Evolutionary conservation across 2,113 vertebrate genomes (phyloP), one percentile per base, ranked within the genome.

Genomic region (Sinocyclocheilus anshuiensis): DNA sequence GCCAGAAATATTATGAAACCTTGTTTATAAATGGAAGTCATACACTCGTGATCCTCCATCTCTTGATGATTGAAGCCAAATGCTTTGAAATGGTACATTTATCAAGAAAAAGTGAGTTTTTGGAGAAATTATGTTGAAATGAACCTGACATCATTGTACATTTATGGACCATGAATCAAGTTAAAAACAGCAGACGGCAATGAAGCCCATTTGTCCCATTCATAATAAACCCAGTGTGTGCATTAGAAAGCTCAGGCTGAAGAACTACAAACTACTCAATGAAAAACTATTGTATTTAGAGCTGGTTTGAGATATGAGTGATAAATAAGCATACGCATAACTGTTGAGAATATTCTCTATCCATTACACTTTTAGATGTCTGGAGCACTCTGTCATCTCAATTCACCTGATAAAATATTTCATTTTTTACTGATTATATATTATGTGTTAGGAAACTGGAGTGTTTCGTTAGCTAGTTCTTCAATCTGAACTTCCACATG

Each of bases 61-160:
- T 91, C 87, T 86, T 92, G 90, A 93, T 93, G 92, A 95, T 91
- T 93, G 91, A 94, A 94, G 89, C 93, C 93, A 95, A 94, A 93
- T 94, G 92, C 93, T 94, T 93, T 91, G 88, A 93, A 91, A 93
- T 45, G 76, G 83, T 91, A 92, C 93, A 92, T 91, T 93, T 92
- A 93, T 92, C 91, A 87, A 91, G 88, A 89, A 94, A 87, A 94
- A 77, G 84, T 91, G 91, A 12, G 48, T 77, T 91, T 91, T 87
- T 91, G 92, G 89, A 91, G 78, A 90, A 84, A 88, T 92, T 83
- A 50, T 89, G 90, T 92, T 92, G 89, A 93, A 93, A 92, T 92
- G 88, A 93, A 93, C 92, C 86, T 92, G 91, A 92, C 91, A 90
- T 92, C 89, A 91, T 76, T 48, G n/a, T 42, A 26, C 42, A 76